These are phyloP conservation scores for Australoheros scitulus DNA, from an alignment of 2,113 vertebrate genomes.

Conservation along the genomic window DNA sequence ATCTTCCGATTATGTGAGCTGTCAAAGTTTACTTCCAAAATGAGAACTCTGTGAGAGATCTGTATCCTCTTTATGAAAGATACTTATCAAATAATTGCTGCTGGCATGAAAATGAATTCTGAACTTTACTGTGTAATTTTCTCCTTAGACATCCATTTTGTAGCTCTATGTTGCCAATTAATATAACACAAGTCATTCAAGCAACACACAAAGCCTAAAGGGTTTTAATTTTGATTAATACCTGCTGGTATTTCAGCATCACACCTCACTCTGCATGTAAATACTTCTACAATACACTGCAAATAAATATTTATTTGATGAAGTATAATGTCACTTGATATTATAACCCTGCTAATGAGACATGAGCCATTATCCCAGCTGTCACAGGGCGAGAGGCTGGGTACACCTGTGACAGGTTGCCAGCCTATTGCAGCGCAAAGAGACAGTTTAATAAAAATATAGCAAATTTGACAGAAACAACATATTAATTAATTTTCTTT, in stretches of 20 bases:
- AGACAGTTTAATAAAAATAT: not conserved
- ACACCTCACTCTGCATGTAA: not conserved
- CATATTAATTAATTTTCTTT: not conserved
- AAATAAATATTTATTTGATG: not conserved
- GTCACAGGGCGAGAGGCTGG: not conserved
- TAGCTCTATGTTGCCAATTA: not conserved
- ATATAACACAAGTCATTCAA: not conserved
- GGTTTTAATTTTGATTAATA: not conserved
- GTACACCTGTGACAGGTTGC: not conserved
- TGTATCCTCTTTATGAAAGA: not conserved
- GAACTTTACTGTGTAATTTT: not conserved
- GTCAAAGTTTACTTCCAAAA: not conserved
- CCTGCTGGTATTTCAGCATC: not conserved
- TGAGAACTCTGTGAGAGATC: constrained; percentile 14
- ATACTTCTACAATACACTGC: not conserved
- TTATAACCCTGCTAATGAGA: not conserved
- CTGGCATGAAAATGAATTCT: not conserved
- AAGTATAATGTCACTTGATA: not conserved
- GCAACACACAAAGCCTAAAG: not conserved
- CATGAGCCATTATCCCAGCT: not conserved
- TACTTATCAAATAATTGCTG: constrained; percentile 7
- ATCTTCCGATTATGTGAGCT: not conserved
- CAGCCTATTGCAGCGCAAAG: not conserved
- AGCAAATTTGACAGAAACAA: not conserved
- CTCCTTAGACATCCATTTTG: not conserved